phyloP scores from a whole-genome alignment of 2,113 vertebrate genomes.

The Myanophis thanlyinensis region DNA sequence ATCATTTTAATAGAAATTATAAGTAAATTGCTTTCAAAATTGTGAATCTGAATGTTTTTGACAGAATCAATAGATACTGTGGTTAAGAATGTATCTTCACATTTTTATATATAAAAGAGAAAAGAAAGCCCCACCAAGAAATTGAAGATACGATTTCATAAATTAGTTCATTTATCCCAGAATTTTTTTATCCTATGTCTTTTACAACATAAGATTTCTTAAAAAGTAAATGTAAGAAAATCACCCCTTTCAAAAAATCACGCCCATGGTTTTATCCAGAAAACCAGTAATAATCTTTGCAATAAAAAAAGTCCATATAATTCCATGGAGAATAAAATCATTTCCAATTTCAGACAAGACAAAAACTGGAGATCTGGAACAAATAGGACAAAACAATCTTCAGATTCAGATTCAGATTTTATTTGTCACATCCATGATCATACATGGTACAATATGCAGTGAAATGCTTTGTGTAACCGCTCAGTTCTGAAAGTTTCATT shows the following conservation, averaged over 20 bases:
- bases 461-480: no score
- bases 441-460: no score
- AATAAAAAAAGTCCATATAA: background rate
- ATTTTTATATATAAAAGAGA: fast-evolving
- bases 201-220: background rate
- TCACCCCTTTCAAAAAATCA: no score
- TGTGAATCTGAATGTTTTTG: fast-evolving
- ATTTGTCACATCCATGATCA: no score
- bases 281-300: background rate
- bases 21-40: background rate
- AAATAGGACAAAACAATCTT: no score
- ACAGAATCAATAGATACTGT: fast-evolving
- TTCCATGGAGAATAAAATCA: background rate
- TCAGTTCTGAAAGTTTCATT: no score
- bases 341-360: background rate
- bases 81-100: background rate
- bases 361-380: background rate
- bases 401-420: no score
- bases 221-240: background rate
- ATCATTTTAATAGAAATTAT: background rate
- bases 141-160: background rate
- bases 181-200: background rate
- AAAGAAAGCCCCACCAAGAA: background rate
- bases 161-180: background rate
- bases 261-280: background rate